phyloP scores from a whole-genome alignment of 2,888 invertebrate species.

The Polietes domitor region DNA sequence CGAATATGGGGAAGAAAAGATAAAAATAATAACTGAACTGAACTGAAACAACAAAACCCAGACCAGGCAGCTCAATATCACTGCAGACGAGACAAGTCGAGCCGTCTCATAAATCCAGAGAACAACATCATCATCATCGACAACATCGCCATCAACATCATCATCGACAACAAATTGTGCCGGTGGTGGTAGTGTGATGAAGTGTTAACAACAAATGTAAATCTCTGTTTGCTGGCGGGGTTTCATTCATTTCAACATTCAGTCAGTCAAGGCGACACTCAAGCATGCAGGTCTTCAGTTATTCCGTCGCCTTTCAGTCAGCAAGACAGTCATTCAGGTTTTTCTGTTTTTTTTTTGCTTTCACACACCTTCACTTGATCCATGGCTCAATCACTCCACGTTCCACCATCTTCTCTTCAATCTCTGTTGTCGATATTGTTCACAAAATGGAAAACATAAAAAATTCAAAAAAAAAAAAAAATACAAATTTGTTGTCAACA shows the following conservation, averaged over 20 bases:
- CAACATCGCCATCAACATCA: not conserved
- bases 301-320: not conserved
- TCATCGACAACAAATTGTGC: not conserved
- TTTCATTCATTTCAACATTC: not conserved
- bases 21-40: not conserved
- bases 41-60: not conserved
- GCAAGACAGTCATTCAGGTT: not conserved
- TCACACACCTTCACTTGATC: not conserved
- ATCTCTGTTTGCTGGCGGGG: not conserved
- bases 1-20: slow-evolving; percentile 5
- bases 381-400: not conserved
- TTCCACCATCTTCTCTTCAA: too few relatives aligned
- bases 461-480: too few relatives aligned
- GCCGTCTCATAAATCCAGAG: slow-evolving; percentile 26
- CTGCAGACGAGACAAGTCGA: too few relatives aligned
- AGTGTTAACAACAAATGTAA: not conserved
- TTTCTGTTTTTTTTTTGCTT: not conserved
- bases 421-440: too few relatives aligned
- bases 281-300: not conserved
- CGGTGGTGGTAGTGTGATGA: not conserved
- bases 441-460: too few relatives aligned
- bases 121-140: slow-evolving; percentile 13
- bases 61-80: slow-evolving; percentile 53
- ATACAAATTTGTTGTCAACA: too few relatives aligned
- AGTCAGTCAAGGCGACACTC: not conserved